These are phyloP conservation scores for Gavia stellata DNA, from an alignment of 2,113 vertebrate genomes.

Conservation along the genomic window DNA sequence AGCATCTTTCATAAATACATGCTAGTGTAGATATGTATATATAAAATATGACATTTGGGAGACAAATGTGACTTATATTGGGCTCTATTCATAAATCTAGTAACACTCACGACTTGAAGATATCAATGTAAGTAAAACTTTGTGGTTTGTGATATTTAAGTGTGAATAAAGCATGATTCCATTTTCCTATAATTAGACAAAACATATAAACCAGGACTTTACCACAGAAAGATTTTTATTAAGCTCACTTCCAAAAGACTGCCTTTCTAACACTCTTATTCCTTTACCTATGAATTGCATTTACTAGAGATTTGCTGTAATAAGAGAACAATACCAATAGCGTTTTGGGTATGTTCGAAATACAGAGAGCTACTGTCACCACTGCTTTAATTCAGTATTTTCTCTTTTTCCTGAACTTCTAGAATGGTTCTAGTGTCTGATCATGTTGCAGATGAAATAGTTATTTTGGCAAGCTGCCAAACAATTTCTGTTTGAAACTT, in stretches of 20 bases:
- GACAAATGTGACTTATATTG: background rate
- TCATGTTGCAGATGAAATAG: constrained; percentile 41
- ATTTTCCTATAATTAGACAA: background rate
- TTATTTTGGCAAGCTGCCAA: constrained; percentile 29
- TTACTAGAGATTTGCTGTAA: background rate
- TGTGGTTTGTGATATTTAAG: background rate
- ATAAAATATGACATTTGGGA: background rate
- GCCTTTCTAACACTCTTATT: background rate
- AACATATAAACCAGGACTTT: background rate
- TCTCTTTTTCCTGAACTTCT: background rate
- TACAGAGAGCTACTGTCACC: background rate
- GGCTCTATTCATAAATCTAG: background rate
- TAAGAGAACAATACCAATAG: background rate
- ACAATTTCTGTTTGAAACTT: constrained; percentile 58
- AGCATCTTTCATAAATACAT: background rate
- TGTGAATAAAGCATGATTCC: background rate
- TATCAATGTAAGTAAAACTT: background rate
- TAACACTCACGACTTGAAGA: background rate
- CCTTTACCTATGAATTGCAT: background rate
- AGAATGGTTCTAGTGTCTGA: constrained; percentile 12
- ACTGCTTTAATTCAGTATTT: background rate
- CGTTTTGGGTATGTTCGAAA: background rate
- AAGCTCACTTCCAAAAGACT: background rate
- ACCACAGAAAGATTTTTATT: background rate
- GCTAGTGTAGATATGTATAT: background rate